Conservation (phyloP, 2,113 vertebrate genomes). For the Poecilia latipinna region DNA sequence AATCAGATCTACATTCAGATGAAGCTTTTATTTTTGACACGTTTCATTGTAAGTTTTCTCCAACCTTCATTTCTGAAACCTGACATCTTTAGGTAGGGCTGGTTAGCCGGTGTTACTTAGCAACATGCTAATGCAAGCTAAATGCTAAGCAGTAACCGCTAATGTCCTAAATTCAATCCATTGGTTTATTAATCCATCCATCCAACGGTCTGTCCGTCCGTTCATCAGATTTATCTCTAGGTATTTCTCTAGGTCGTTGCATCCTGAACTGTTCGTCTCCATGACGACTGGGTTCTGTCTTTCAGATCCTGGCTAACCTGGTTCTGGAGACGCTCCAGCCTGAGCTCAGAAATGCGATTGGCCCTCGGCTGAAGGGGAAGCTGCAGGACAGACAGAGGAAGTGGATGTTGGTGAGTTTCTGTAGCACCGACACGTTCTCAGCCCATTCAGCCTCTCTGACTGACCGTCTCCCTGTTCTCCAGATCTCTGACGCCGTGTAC, state of each 20-base stretch:
- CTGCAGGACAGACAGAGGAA: conserved; percentile 88
- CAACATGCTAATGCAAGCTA: too few species aligned
- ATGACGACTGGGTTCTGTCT: conserved; percentile 1
- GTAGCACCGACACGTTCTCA: not conserved
- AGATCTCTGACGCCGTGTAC: conserved; percentile 94
- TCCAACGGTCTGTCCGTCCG: not conserved
- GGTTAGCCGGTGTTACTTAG: too few species aligned
- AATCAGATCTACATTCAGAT: too few species aligned
- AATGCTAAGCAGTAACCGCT: too few species aligned
- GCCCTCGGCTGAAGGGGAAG: conserved; percentile 91
- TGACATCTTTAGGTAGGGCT: not conserved
- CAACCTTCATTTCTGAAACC: not conserved
- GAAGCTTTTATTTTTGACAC: not conserved
- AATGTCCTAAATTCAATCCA: too few species aligned
- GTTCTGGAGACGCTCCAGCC: conserved; percentile 95
- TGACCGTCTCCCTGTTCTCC: not conserved
- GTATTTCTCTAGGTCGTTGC: not conserved
- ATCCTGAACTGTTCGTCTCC: not conserved
- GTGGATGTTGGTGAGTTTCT: conserved; percentile 90
- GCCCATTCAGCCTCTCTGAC: not conserved
- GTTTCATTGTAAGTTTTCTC: not conserved
- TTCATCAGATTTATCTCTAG: not conserved
- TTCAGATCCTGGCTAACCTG: conserved; percentile 92
- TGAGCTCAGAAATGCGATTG: conserved; percentile 84
- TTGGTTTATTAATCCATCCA: too few species aligned